These are phyloP conservation scores for Capricornis sumatraensis DNA, from an alignment of 2,113 vertebrate species.

Conservation along the genomic window DNA sequence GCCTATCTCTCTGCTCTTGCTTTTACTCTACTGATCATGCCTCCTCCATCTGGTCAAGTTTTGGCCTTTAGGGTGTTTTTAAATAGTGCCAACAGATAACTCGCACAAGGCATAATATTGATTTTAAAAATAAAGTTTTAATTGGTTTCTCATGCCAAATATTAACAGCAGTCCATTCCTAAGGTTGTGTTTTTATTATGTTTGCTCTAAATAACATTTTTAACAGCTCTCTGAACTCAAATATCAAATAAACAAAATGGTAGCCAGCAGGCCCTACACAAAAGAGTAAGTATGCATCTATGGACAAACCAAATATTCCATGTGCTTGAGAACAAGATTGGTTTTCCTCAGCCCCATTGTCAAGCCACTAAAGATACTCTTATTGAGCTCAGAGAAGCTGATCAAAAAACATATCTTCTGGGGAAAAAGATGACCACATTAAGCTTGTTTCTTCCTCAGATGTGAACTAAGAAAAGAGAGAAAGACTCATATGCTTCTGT, in stretches of 20 bases:
- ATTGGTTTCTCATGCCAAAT: slow-evolving; percentile 80
- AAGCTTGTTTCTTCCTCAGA: neutral
- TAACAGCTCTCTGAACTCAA: neutral
- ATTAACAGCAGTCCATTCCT: slow-evolving; percentile 74
- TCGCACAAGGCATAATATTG: slow-evolving; percentile 56
- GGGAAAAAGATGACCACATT: neutral
- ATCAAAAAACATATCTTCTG: neutral
- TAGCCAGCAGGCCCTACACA: neutral
- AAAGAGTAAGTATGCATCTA: neutral
- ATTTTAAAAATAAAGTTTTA: slow-evolving; percentile 63
- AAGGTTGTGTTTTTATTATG: neutral
- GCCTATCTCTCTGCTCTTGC: neutral
- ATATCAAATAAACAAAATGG: neutral
- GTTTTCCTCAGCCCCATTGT: neutral
- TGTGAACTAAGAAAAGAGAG: neutral
- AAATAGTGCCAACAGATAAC: slow-evolving; percentile 48
- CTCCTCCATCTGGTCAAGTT: neutral
- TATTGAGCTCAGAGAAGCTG: neutral
- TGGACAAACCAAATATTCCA: neutral
- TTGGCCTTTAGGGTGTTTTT: slow-evolving; percentile 39
- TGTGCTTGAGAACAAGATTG: neutral
- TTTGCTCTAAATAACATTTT: neutral
- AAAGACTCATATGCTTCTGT: neutral
- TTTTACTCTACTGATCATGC: neutral
- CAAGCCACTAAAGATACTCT: neutral